Evolutionary conservation across 1,140 invertebrate species (phyloP), one percentile per base, ranked within the genome.

Genomic region (Conus betulinus): DNA sequence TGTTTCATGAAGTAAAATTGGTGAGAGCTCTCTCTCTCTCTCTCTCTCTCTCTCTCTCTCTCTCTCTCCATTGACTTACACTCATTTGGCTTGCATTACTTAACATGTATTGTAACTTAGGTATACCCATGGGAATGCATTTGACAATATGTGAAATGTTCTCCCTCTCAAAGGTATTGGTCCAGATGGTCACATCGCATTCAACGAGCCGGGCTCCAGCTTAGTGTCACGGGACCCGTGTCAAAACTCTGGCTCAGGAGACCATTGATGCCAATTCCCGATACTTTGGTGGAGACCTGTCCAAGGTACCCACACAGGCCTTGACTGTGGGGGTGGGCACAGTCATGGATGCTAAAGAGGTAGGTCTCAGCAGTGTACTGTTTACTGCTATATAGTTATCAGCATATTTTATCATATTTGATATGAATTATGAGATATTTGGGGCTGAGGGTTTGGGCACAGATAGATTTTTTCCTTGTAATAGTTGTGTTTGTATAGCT

Each of bases 111-210:
- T 25, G 10, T 27, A 79, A 27, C 10, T 23, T 10, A 5, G 10
- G 20, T 79, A 79, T 79, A 39, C 53, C 17, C 27, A 81, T 60
- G 1, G 4, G 15, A 60, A 60, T 15, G 5, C 4, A 17, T 57
- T 84, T 84, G 10, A 82, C 27, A 82, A 39, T 15, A 23, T 55
- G 15, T 53, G 52, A 20, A n/a, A 13, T 17, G 55, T 84, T n/a
- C 39, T 39, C 20, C n/a, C 55, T 79, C 25, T 85, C 67, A 81
- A 78, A 94, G 98, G 98, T 81, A 99, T 99, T 95, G 99, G 99
- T 15, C 98, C 98, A n/a, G 99, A 99, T 96, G 99, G 99, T 15
- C 99, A 99, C 95, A 99, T 99, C 94, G 99, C 99, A 13, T 99
- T 99, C 95, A 99, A 99, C 95, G 99, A 99, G 95, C 99, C 99